Evolutionary conservation across 2,888 invertebrate species (phyloP).

Genomic region (Drosophila subquinaria): DNA sequence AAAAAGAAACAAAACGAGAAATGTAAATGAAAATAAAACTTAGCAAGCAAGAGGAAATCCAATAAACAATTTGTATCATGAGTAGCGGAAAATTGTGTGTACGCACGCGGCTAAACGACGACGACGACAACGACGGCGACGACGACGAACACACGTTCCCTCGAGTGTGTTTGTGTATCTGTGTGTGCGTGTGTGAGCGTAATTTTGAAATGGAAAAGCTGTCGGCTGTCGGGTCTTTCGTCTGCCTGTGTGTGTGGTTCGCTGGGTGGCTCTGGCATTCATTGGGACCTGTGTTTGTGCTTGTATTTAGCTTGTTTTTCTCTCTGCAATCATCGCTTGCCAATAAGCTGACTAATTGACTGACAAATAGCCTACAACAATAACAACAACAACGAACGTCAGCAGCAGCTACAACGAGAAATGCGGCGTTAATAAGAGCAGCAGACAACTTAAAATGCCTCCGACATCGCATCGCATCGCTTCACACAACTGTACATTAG

Average conservation of each 20-base stretch:
- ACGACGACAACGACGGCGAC: slow-evolving; percentile 30
- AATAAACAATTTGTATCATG: slow-evolving; percentile 79
- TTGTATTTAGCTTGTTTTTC: slow-evolving; percentile 75
- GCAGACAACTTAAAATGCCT: slow-evolving; percentile 67
- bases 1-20: slow-evolving; percentile 78
- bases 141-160: slow-evolving; percentile 20
- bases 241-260: slow-evolving; percentile 19
- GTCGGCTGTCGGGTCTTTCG: slow-evolving; percentile 61
- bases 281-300: slow-evolving; percentile 44
- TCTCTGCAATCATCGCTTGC: slow-evolving; percentile 81
- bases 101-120: slow-evolving; percentile 78
- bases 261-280: slow-evolving; percentile 20
- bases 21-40: slow-evolving; percentile 78
- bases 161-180: slow-evolving; percentile 16
- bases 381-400: slow-evolving; percentile 39
- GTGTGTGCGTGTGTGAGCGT: slow-evolving; percentile 33
- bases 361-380: slow-evolving; percentile 72
- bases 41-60: slow-evolving; percentile 75
- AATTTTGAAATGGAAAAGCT: slow-evolving; percentile 79
- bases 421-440: slow-evolving; percentile 70
- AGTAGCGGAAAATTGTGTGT: slow-evolving; percentile 79
- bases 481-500: slow-evolving; percentile 74
- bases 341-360: slow-evolving; percentile 81
- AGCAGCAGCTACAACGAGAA: slow-evolving; percentile 32
- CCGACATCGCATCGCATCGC: slow-evolving; percentile 16